Percentiles rank a stretch among this genome's conserved stretches.
Conservation (phyloP, 92 coral and sea anemone genomes). For the Bergia sp. region DNA sequence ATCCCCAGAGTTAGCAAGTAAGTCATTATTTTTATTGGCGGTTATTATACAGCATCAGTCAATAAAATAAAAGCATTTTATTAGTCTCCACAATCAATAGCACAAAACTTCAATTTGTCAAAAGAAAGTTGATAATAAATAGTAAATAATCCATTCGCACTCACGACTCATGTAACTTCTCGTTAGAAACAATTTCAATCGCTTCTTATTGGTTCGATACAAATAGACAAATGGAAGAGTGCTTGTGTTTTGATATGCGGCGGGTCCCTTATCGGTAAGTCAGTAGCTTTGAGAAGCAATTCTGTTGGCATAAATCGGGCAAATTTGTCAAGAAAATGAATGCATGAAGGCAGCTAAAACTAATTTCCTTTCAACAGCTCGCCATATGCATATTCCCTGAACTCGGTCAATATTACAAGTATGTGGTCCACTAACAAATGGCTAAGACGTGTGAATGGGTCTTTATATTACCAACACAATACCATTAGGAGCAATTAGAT, state of each 20-base stretch:
- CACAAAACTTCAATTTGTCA: slow-evolving; percentile 53
- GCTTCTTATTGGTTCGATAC: slow-evolving; percentile 1
- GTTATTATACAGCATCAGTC: slow-evolving; percentile 40
- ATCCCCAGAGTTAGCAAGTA: slow-evolving; percentile 55
- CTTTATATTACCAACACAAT: slow-evolving; percentile 16
- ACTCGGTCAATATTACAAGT: slow-evolving; percentile 8
- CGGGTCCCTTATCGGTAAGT: slow-evolving; percentile 39
- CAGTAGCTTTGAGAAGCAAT: not conserved
- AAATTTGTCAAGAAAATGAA: slow-evolving; percentile 17
- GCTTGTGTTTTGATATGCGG: slow-evolving; percentile 32
- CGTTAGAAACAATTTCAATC: slow-evolving; percentile 11
- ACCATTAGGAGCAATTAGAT: slow-evolving; percentile 26
- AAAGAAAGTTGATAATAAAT: slow-evolving; percentile 46
- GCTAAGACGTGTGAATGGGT: slow-evolving; percentile 32
- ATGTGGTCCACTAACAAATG: slow-evolving; percentile 38
- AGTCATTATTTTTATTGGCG: slow-evolving; percentile 53
- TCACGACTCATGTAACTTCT: slow-evolving; percentile 22
- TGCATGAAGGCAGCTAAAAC: slow-evolving; percentile 6
- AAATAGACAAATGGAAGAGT: slow-evolving; percentile 20
- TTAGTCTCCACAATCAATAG: slow-evolving; percentile 24
- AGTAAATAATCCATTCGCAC: slow-evolving; percentile 41
- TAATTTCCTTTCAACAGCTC: slow-evolving; percentile 28
- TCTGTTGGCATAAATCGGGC: slow-evolving; percentile 3
- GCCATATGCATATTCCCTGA: not conserved
- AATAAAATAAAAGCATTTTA: slow-evolving; percentile 39